Conservation (phyloP, 2,797 vertebrate species). For the Melanotaenia maccullochi region DNA sequence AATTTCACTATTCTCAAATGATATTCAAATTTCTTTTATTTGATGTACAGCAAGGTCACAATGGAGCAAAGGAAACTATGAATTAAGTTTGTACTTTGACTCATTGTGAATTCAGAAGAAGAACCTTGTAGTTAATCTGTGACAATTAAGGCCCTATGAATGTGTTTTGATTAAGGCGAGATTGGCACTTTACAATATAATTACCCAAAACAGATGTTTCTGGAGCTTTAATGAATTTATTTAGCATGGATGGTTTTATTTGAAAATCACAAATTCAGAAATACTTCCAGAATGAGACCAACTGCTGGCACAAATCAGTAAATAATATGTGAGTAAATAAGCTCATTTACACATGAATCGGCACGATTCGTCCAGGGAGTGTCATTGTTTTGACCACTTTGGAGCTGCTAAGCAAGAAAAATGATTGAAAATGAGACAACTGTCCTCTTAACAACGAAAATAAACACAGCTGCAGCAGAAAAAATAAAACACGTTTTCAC, state of each 20-base stretch:
- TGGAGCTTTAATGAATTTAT: slow-evolving; percentile 37
- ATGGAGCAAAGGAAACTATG: not conserved
- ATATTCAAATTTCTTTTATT: not conserved
- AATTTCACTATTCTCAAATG: not conserved
- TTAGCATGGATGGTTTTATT: slow-evolving; percentile 10
- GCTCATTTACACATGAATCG: slow-evolving; percentile 22
- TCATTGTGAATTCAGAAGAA: slow-evolving; percentile 18
- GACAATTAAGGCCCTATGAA: slow-evolving; percentile 27
- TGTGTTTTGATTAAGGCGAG: slow-evolving; percentile 40
- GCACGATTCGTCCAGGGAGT: slow-evolving; percentile 10
- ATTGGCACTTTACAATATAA: slow-evolving; percentile 39
- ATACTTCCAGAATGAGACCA: slow-evolving; percentile 17
- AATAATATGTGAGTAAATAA: slow-evolving; percentile 5
- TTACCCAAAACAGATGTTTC: slow-evolving; percentile 53
- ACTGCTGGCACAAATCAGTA: slow-evolving; percentile 18
- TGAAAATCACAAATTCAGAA: slow-evolving; percentile 25
- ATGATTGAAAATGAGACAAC: slow-evolving; percentile 9
- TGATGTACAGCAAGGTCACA: slow-evolving; percentile 10
- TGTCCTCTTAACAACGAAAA: not conserved
- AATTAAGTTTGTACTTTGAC: slow-evolving; percentile 14
- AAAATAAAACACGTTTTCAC: not conserved
- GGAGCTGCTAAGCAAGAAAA: slow-evolving; percentile 5
- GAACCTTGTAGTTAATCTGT: slow-evolving; percentile 22
- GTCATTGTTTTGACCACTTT: not conserved
- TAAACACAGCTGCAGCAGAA: not conserved